Conservation (phyloP, 1,140 invertebrate genomes). For the Colletes latitarsis region DNA sequence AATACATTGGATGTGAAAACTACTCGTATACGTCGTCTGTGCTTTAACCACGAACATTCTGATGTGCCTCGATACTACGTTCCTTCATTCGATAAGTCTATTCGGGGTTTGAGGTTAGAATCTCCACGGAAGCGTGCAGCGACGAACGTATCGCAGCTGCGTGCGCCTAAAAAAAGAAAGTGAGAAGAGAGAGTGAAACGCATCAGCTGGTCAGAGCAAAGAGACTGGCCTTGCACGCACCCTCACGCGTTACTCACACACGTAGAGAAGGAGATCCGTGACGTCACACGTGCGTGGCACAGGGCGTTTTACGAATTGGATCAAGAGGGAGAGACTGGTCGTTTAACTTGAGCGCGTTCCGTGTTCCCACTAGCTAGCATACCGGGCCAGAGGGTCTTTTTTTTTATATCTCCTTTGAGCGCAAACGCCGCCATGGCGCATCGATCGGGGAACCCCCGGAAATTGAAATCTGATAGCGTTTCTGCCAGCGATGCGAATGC, state of each 20-base stretch:
- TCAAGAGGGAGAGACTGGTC: constrained; percentile 74
- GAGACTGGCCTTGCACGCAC: constrained; percentile 64
- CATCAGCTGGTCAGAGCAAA: background rate
- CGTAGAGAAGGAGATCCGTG: constrained; percentile 51
- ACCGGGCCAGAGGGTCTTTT: constrained; percentile 12
- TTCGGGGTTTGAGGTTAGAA: no score
- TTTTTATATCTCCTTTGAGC: background rate
- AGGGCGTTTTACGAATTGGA: constrained; percentile 73
- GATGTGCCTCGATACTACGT: no score
- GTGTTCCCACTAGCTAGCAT: background rate
- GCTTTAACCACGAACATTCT: no score
- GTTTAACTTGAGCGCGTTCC: constrained; percentile 65
- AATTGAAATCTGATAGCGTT: background rate
- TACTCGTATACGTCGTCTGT: no score
- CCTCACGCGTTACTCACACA: constrained; percentile 56
- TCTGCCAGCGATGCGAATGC: background rate
- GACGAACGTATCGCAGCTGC: background rate
- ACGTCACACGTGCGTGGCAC: constrained; percentile 63
- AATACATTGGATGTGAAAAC: no score
- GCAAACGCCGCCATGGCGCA: background rate
- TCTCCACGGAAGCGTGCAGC: background rate
- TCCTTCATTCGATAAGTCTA: no score
- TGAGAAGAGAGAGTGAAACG: background rate
- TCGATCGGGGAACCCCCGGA: background rate
- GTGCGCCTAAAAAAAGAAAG: background rate